Conservation (phyloP, 2,113 vertebrate species). For the Delphinapterus leucas region DNA sequence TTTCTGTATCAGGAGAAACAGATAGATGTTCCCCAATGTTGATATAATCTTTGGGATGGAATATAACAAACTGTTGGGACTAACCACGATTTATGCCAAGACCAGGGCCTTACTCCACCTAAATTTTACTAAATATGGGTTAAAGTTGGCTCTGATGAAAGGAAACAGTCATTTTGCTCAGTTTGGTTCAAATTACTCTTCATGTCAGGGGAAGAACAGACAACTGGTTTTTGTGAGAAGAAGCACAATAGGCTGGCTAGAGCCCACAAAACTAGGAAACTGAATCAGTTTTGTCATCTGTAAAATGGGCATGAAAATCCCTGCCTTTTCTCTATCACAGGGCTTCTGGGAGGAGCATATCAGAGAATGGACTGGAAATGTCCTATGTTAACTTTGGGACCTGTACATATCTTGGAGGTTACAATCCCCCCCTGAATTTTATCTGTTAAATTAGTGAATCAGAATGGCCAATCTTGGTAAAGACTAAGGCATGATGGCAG, state of each 20-base stretch:
- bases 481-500: background rate
- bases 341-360: background rate
- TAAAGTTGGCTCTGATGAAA: constrained; percentile 9
- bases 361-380: background rate
- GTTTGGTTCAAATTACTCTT: constrained; percentile 7
- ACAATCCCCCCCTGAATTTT: background rate
- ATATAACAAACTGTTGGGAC: background rate
- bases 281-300: background rate
- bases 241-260: background rate
- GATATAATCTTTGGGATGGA: background rate
- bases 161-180: background rate
- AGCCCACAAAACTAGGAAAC: background rate
- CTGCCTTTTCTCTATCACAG: background rate
- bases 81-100: background rate
- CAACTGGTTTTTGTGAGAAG: background rate
- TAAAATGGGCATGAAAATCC: background rate
- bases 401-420: background rate
- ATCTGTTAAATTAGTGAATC: background rate
- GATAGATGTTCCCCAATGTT: background rate
- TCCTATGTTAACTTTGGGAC: background rate
- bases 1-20: background rate
- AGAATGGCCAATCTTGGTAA: background rate
- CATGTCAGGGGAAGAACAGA: background rate
- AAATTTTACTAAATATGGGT: background rate
- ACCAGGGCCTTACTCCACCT: background rate